A percentile compares a stretch with the other conserved stretches of the same genome.
Evolutionary conservation across 1,140 invertebrate genomes (phyloP).

Genomic region (Cydia pomonella): DNA sequence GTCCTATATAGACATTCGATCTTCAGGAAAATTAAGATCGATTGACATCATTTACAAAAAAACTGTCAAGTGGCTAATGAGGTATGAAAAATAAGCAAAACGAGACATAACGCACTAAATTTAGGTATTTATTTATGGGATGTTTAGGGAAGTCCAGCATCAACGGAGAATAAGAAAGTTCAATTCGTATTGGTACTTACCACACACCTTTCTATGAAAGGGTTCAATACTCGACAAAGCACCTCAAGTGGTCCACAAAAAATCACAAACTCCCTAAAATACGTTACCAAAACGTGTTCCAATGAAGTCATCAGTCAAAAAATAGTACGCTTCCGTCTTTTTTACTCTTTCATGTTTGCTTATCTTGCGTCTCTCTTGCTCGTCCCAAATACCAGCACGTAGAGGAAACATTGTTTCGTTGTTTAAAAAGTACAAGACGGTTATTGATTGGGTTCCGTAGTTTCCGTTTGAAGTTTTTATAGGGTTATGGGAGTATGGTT

Average conservation of each 20-base stretch:
- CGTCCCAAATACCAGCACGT: conserved; percentile 5
- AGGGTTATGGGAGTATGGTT: background rate
- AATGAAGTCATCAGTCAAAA: conserved; percentile 17
- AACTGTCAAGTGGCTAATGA: too few species aligned
- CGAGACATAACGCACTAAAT: too few species aligned
- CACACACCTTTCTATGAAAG: background rate
- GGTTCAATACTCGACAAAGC: background rate
- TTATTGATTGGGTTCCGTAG: conserved; percentile 16
- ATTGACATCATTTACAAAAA: too few species aligned
- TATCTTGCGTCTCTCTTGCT: background rate
- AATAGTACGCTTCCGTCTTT: background rate
- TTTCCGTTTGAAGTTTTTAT: conserved; percentile 9
- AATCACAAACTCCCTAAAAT: background rate
- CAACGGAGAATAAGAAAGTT: background rate
- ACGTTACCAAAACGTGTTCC: background rate
- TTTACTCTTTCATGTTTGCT: background rate
- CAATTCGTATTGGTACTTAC: background rate
- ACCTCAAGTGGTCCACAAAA: background rate
- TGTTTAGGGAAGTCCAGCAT: too few species aligned
- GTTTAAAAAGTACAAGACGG: background rate
- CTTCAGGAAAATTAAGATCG: too few species aligned
- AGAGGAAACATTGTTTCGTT: conserved; percentile 19
- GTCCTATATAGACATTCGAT: too few species aligned
- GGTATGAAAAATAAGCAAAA: too few species aligned
- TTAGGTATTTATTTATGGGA: too few species aligned